Conservation (phyloP, 2,113 vertebrate species). For the Smithornis capensis region DNA sequence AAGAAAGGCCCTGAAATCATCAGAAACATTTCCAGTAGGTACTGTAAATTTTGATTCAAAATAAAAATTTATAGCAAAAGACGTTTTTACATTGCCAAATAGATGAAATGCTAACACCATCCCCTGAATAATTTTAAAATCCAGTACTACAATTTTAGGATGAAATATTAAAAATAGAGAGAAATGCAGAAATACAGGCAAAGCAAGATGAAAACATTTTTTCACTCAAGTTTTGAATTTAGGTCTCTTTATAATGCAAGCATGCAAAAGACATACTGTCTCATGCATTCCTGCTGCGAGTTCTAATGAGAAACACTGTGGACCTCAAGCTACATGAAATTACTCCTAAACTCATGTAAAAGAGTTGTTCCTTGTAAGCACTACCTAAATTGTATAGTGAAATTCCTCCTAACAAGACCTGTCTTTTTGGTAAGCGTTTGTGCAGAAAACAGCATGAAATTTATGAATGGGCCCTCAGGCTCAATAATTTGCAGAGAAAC, state of each 20-base stretch:
- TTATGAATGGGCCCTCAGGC: neutral
- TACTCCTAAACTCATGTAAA: neutral
- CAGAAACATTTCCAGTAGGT: neutral
- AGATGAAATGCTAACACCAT: accelerated
- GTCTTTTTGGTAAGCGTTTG: neutral
- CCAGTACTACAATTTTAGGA: neutral
- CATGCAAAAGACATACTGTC: neutral
- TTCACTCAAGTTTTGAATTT: neutral
- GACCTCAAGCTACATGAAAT: neutral
- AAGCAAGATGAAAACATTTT: neutral
- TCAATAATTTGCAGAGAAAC: neutral
- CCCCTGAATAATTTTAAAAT: neutral
- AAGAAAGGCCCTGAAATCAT: neutral
- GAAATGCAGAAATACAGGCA: neutral
- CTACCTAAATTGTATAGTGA: neutral
- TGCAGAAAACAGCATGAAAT: neutral
- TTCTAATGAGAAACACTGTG: neutral
- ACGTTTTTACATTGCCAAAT: neutral
- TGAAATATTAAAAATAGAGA: neutral
- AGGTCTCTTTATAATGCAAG: neutral
- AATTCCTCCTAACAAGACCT: neutral
- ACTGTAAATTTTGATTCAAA: neutral
- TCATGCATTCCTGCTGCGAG: neutral
- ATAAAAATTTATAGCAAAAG: neutral
- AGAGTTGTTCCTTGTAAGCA: neutral